Evolutionary conservation across 1,140 invertebrate species (phyloP).

Genomic region (Nebria ingens): DNA sequence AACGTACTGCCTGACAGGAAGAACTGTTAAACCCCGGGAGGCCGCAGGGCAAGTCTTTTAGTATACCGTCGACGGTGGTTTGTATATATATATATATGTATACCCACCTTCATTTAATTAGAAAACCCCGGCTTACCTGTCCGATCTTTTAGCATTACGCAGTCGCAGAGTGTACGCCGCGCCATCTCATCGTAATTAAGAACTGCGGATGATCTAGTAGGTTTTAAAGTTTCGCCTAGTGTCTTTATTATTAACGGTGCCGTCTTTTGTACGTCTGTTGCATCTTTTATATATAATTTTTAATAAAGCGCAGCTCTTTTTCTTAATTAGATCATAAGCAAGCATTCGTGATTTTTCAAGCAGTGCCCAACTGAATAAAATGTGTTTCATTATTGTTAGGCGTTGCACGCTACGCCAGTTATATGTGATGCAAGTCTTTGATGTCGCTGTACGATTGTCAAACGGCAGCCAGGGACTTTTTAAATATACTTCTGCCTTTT

Average conservation of each 20-base stretch:
- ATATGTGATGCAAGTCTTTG: neutral
- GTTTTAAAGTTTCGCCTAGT: neutral
- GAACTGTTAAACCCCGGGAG: constrained; percentile 3
- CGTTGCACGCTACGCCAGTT: no score
- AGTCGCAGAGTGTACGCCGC: no score
- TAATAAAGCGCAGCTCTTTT: neutral
- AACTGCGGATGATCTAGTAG: neutral
- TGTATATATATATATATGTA: neutral
- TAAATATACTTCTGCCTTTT: constrained; percentile 9
- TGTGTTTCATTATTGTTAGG: neutral
- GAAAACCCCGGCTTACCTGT: neutral
- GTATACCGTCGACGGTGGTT: neutral
- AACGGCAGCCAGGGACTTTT: neutral
- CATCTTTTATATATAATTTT: neutral
- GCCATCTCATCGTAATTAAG: constrained; percentile 7
- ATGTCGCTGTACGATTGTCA: neutral
- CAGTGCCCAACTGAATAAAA: neutral
- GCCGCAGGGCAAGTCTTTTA: neutral
- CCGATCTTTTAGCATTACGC: no score
- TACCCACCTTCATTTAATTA: constrained; percentile 2
- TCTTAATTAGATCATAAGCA: constrained; percentile 2
- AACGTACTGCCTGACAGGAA: neutral
- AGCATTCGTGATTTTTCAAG: neutral
- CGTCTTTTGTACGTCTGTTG: neutral
- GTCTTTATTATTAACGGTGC: neutral